These are phyloP conservation scores for Allolobophora icterica DNA, from an alignment of 2,888 invertebrate species.

Conservation along the genomic window DNA sequence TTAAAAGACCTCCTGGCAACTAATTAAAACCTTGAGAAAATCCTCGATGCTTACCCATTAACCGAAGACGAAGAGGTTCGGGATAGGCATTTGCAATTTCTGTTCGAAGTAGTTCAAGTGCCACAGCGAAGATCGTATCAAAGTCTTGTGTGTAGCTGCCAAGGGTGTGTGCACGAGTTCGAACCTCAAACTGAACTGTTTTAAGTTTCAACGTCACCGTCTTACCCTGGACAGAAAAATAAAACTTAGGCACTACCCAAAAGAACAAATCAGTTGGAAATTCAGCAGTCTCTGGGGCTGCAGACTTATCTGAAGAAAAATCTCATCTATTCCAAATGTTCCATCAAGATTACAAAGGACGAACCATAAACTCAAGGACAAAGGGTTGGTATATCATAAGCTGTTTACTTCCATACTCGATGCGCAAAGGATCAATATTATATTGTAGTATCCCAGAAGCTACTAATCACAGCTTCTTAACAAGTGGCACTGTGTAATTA, in stretches of 20 bases:
- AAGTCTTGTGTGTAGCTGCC: slow-evolving; percentile 49
- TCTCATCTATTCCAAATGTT: background rate
- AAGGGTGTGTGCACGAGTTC: slow-evolving; percentile 62
- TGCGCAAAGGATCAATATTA: too few relatives aligned
- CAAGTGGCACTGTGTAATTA: too few relatives aligned
- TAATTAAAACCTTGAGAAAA: background rate
- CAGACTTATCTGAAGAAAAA: background rate
- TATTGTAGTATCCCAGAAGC: too few relatives aligned
- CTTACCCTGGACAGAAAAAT: slow-evolving; percentile 60
- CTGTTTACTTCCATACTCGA: too few relatives aligned
- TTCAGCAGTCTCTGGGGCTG: background rate
- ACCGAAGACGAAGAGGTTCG: slow-evolving; percentile 56
- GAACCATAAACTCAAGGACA: background rate
- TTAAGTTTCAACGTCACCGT: slow-evolving; percentile 68
- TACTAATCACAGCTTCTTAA: too few relatives aligned
- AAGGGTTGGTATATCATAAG: background rate
- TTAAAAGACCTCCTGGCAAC: background rate
- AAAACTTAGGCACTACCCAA: background rate
- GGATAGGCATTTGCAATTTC: slow-evolving; percentile 60
- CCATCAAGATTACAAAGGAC: background rate
- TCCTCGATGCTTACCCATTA: slow-evolving; percentile 55
- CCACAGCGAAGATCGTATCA: slow-evolving; percentile 60
- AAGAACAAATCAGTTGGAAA: background rate
- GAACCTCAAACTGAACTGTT: slow-evolving; percentile 66
- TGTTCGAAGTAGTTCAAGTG: slow-evolving; percentile 59